Conservation (phyloP, 1,140 invertebrate species). For the Portunus trituberculatus region DNA sequence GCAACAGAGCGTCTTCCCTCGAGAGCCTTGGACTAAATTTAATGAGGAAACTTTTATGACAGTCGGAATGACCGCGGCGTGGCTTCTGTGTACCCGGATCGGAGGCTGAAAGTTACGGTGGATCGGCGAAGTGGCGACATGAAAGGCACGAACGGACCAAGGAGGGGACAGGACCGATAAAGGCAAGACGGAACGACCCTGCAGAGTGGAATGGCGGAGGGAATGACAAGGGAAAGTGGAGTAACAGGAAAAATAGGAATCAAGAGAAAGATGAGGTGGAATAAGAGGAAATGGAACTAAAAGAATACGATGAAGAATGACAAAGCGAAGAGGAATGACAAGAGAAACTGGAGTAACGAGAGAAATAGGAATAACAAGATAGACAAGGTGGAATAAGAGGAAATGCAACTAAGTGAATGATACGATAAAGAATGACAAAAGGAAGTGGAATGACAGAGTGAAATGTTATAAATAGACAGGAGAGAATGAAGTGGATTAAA, state of each 20-base stretch:
- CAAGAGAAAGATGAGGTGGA: not conserved
- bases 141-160: not conserved
- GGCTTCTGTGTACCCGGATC: not conserved
- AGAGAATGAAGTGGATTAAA: not conserved
- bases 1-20: not conserved
- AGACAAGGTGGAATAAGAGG: no score
- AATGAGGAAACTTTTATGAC: slow-evolving; percentile 22
- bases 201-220: not conserved
- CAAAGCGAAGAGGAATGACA: no score
- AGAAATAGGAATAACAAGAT: no score
- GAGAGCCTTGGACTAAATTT: not conserved
- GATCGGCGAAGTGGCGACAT: not conserved
- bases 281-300: not conserved
- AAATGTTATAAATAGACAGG: no score
- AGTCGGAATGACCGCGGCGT: not conserved
- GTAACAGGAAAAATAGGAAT: not conserved
- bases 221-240: not conserved
- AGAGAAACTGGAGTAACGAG: no score
- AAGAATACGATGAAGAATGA: not conserved
- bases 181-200: not conserved
- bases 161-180: not conserved
- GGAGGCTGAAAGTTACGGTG: not conserved
- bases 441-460: not conserved
- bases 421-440: not conserved
- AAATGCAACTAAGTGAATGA: no score